Base-by-base conservation (phyloP, 2,888 invertebrate species). In the Dugesia japonica region DNA sequence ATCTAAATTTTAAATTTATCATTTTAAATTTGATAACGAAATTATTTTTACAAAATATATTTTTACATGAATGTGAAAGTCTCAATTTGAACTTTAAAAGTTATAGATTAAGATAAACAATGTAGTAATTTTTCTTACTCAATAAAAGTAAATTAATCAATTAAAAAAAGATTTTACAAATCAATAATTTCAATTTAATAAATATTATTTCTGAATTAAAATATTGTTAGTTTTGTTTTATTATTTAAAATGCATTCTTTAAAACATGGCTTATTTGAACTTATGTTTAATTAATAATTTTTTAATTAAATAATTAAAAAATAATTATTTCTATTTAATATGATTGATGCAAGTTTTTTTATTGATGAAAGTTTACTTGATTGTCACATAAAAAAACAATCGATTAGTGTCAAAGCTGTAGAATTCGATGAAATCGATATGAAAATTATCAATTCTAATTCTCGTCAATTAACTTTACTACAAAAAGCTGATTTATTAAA, bases 391-490 rank as follows among this genome's bases (percentile, higher is more conserved):
- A 56, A 56, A 56, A 56, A 56, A 56, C 56, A 56, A 56, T 56
- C 9, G 4, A 56, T 56, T 56, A 56, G 56, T n/a, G 56, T 56
- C 17, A 56, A 56, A 56, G 9, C 56, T 9, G 56, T 56, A n/a
- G 56, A 56, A 56, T 56, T 56, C 56, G 56, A 56, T 56, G 56
- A 56, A 56, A 56, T 56, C n/a, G 56, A 56, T 56, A 56, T 56
- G 56, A 56, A 56, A 56, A 56, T 56, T 23, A 56, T 56, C n/a
- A 56, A 56, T 56, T 56, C 56, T n/a, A 56, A 56, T 56, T 56
- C 56, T n/a, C 56, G 56, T 56, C 56, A 56, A 56, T 56, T 56
- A 23, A 56, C 56, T 13, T n/a, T 56, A 4, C 23, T 56, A 56
- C 56, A 56, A 56, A 56, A 56, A 56, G 56, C 56, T 23, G 56